Conservation (phyloP, 53 echinoderm and acorn worm genomes). For the Echinometra lucunter region DNA sequence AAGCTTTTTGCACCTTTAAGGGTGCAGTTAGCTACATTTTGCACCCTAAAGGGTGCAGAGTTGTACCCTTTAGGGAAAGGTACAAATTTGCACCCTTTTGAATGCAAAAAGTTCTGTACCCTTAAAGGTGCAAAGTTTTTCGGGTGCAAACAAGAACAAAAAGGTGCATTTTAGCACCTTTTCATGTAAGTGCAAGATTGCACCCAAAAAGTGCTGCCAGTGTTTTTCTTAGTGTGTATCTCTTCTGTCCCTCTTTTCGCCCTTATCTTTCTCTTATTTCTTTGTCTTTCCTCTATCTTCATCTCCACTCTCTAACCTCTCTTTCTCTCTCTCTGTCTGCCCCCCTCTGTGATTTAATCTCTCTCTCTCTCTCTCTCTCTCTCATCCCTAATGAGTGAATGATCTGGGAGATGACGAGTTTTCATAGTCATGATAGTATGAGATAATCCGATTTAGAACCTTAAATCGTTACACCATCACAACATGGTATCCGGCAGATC, state of each 20-base stretch:
- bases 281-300: neutral
- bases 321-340: neutral
- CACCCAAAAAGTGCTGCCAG: no score
- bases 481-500: neutral
- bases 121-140: no score
- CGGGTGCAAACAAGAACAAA: no score
- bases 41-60: no score
- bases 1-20: no score
- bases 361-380: neutral
- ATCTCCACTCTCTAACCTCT: neutral
- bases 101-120: no score
- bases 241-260: neutral
- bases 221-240: neutral
- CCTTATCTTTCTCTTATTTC: neutral
- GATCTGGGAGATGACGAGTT: constrained; percentile 7
- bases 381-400: neutral
- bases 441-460: neutral
- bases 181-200: no score
- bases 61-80: no score
- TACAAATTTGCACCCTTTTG: no score
- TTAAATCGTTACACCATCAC: constrained; percentile 18
- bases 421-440: constrained; percentile 5
- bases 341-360: neutral
- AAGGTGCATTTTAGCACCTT: neutral
- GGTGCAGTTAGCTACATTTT: no score